A percentile compares a stretch with the other conserved stretches of the same genome.
phyloP scores from a whole-genome alignment of 2,888 invertebrate genomes.

The Punctoribates punctum region DNA sequence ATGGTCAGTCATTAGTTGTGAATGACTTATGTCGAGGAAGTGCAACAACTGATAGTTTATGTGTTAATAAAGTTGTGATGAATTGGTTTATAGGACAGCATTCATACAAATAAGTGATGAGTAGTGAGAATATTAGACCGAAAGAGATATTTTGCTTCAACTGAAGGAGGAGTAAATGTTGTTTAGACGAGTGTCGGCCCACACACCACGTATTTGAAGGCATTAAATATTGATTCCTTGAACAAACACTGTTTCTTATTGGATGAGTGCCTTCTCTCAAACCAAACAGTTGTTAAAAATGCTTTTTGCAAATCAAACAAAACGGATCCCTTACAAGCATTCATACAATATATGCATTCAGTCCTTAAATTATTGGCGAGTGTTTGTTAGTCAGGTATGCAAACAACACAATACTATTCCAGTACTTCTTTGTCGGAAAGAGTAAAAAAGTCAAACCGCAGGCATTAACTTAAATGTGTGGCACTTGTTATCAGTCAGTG shows the following conservation, averaged over 20 bases:
- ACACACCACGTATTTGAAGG: slow-evolving; percentile 19
- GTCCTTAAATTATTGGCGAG: slow-evolving; percentile 32
- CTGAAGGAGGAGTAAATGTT: slow-evolving; percentile 27
- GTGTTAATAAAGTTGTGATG: background rate
- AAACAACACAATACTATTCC: slow-evolving; percentile 10
- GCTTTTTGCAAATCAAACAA: slow-evolving; percentile 36
- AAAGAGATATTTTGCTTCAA: slow-evolving; percentile 19
- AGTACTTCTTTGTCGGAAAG: slow-evolving; percentile 36
- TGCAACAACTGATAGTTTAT: slow-evolving; percentile 27
- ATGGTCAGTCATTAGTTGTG: slow-evolving; percentile 11
- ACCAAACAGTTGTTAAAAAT: slow-evolving; percentile 32
- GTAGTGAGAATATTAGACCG: background rate
- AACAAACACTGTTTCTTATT: slow-evolving; percentile 22
- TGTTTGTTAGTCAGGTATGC: slow-evolving; percentile 30
- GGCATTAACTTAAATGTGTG: slow-evolving; percentile 33
- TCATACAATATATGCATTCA: slow-evolving; percentile 9
- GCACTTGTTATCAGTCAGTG: slow-evolving; percentile 24
- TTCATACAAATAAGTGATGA: slow-evolving; percentile 6
- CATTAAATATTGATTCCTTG: slow-evolving; percentile 35
- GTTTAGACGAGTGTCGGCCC: slow-evolving; percentile 28
- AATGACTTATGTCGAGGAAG: slow-evolving; percentile 20
- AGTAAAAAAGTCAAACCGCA: slow-evolving; percentile 30
- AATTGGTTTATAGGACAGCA: slow-evolving; percentile 25
- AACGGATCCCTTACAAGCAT: slow-evolving; percentile 31
- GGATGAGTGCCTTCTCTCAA: slow-evolving; percentile 29